Percentiles rank a stretch among this genome's conserved stretches.
phyloP scores from a whole-genome alignment of 2,113 vertebrate species.

The Neopipo cinnamomea region DNA sequence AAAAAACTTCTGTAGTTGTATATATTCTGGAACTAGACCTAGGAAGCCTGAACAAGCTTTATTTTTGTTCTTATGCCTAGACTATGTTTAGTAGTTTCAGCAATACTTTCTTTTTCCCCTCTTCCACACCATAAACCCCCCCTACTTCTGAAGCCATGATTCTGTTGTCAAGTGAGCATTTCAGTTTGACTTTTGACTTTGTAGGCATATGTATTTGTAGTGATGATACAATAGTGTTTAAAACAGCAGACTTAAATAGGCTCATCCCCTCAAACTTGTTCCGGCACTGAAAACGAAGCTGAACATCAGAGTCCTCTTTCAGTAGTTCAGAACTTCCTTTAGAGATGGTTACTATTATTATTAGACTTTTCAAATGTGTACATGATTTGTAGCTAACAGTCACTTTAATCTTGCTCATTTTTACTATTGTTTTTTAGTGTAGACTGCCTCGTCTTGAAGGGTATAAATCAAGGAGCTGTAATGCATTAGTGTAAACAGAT shows the following conservation, averaged over 20 bases:
- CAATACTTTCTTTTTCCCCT: neutral
- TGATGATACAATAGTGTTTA: neutral
- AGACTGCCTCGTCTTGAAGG: neutral
- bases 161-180: neutral
- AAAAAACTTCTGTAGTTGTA: neutral
- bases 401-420: neutral
- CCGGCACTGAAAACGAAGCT: neutral
- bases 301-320: neutral
- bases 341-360: neutral
- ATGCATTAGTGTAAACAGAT: neutral
- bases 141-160: neutral
- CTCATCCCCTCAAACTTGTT: neutral
- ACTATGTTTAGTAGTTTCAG: neutral
- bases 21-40: neutral
- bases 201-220: neutral
- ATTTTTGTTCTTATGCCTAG: neutral
- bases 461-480: neutral
- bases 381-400: neutral
- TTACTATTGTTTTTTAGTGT: neutral
- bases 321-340: neutral
- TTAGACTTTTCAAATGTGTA: neutral
- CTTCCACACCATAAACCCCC: neutral
- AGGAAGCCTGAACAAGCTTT: neutral
- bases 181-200: neutral
- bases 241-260: neutral